Evolutionary conservation across 2,888 invertebrate genomes (phyloP), one percentile per base, ranked within the genome.

Genomic region (Diarsia rubi): DNA sequence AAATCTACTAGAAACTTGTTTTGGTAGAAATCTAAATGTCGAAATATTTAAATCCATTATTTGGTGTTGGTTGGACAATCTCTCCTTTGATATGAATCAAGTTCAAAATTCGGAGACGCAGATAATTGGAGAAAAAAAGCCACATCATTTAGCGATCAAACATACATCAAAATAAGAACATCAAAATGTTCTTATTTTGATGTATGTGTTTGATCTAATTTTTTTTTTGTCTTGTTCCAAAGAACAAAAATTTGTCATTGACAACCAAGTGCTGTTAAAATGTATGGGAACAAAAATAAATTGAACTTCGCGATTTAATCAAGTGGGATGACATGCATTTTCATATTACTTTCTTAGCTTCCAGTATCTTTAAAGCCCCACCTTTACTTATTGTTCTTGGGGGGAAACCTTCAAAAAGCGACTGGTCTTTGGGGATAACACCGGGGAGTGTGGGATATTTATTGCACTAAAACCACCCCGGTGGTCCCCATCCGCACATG

Each of bases 321-420:
- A 45, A n/a, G 27, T 21, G 31, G 37, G n/a, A 66, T 82, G 65
- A 77, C 45, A 27, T 47, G 31, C 59, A 82, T 42, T 42, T 54
- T 45, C 4, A 31, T 37, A 54, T 0, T 45, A 0, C 8, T 27
- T 76, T 52, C 31, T 45, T 54, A 31, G 11, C 11, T 31, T 24
- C 27, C 27, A 16, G 16, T 8, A 8, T 57, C 12, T 12, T 37
- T 31, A 42, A 9, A 27, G 19, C 16, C 4, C 62, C 8, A 8
- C 37, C 14, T n/a, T 37, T 37, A 31, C 4, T 37, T 37, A 5
- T 37, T 37, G 8, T 37, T 37, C 6, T 37, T 8, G 37, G 37
- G 6, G 37, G 37, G 8, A 8, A 37, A 37, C 37, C 37, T 6
- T 37, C 37, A 37, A 5, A 37, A 37, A 8, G 6, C 37, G 37